Percentiles rank a stretch among this genome's conserved stretches.
Evolutionary conservation across 2,113 vertebrate genomes (phyloP).

Genomic region (Prolemur simus): DNA sequence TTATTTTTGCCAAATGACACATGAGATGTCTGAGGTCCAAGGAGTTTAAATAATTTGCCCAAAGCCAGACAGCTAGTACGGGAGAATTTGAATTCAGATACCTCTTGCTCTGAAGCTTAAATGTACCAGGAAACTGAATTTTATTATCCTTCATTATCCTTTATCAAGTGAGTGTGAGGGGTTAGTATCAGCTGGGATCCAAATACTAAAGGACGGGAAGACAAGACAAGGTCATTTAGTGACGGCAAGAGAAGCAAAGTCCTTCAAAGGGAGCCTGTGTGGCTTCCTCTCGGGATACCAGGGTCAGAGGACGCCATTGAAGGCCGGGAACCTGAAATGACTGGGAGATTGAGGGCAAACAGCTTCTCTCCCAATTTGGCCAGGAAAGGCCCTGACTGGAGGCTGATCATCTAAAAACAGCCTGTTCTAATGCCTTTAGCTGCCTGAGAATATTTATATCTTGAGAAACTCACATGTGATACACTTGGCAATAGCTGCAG

Average conservation of each 20-base stretch:
- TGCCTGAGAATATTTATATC: slow-evolving; percentile 68
- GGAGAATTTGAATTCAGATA: slow-evolving; percentile 28
- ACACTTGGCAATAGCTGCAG: slow-evolving; percentile 63
- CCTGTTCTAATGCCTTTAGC: slow-evolving; percentile 39
- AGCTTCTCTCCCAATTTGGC: neutral
- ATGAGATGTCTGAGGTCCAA: neutral
- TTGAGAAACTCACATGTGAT: slow-evolving; percentile 67
- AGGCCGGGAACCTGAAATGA: neutral
- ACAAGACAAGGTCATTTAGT: neutral
- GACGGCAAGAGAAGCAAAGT: neutral
- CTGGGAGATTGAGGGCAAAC: neutral
- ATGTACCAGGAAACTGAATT: slow-evolving; percentile 21
- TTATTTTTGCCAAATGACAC: slow-evolving; percentile 36
- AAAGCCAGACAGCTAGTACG: neutral
- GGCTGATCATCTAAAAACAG: slow-evolving; percentile 54
- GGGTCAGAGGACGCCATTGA: neutral
- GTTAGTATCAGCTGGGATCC: neutral
- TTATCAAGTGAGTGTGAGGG: neutral
- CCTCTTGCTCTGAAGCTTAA: slow-evolving; percentile 13
- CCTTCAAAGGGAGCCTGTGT: neutral
- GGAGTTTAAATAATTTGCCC: slow-evolving; percentile 27
- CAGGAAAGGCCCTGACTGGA: neutral
- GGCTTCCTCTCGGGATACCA: neutral
- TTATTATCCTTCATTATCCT: slow-evolving; percentile 22
- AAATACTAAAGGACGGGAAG: neutral